Evolutionary conservation across 2,797 vertebrate species (phyloP), one percentile per base, ranked within the genome.

Genomic region (Clamator glandarius): DNA sequence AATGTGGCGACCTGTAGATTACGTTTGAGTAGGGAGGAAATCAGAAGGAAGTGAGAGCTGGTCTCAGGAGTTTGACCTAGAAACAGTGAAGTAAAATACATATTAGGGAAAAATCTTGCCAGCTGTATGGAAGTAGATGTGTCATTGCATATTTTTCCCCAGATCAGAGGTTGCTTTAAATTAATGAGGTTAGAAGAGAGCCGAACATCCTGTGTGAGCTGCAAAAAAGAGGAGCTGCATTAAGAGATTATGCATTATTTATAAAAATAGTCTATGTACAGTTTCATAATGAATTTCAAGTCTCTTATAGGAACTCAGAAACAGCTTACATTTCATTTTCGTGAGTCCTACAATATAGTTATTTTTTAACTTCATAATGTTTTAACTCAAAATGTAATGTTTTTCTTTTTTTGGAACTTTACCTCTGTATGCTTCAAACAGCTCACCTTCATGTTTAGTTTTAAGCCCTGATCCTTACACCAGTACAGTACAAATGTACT

Each of bases 161-260:
- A 39, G 11, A 55, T 19, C 28, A 68, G 28, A 81, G 12, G 26
- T 33, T 58, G 5, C 17, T 84, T 78, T 66, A 73, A 84, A 72
- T 61, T 63, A 69, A 48, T 24, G 9, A 36, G 26, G 20, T 23
- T 12, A 79, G 19, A 92, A 90, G 8, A 61, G 17, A 55, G 19
- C 5, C 0, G 0, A 8, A 21, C 7, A 24, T 42, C 15, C 10
- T 6, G 51, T 1, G 1, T 66, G 31, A 79, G 20, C 26, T 82
- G 26, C 11, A 12, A 77, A 63, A 68, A 90, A 41, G 15, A 36
- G 41, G 10, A 84, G 5, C 3, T 17, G 8, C 11, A 12, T 29
- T 42, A 42, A 42, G 41, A 42, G 8, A 35, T 52, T 25, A 68
- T 58, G 5, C 6, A 23, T 70, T 64, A 33, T 68, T 84, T 76